Percentiles rank a stretch among this genome's conserved stretches.
Evolutionary conservation across 2,113 vertebrate genomes (phyloP).

Genomic region (Ancistrus triradiatus): DNA sequence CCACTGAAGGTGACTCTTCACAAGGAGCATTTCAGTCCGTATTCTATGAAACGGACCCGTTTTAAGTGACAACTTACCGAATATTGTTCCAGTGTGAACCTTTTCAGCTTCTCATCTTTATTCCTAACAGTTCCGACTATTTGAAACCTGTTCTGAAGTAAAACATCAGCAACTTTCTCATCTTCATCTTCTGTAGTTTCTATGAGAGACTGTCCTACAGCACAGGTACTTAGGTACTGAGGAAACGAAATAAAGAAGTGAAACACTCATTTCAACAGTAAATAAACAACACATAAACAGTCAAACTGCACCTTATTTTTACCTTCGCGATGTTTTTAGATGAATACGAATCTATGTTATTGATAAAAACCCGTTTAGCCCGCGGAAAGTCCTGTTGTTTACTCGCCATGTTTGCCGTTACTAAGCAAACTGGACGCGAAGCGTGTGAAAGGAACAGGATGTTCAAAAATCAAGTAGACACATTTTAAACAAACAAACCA

Average conservation of each 20-base stretch:
- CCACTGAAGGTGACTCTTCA: too few species aligned
- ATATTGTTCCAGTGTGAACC: conserved; percentile 71
- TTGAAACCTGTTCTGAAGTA: conserved; percentile 63
- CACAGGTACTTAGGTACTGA: conserved; percentile 77
- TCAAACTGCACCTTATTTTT: background rate
- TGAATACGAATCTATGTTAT: conserved; percentile 77
- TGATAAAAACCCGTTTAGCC: conserved; percentile 76
- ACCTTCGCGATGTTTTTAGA: conserved; percentile 81
- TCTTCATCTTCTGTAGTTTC: conserved; percentile 57
- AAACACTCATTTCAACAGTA: background rate
- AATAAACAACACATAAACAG: background rate
- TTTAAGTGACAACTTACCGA: conserved; percentile 60
- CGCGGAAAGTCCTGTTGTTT: conserved; percentile 17
- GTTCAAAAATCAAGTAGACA: too few species aligned
- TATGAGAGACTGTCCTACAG: conserved; percentile 59
- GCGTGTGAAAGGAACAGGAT: too few species aligned
- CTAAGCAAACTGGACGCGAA: conserved; percentile 25
- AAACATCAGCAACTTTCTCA: conserved; percentile 14
- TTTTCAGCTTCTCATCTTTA: conserved; percentile 7
- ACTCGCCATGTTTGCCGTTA: conserved; percentile 48
- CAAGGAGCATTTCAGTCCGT: too few species aligned
- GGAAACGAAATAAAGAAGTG: background rate
- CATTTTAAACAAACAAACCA: too few species aligned
- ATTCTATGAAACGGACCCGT: too few species aligned
- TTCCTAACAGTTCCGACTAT: conserved; percentile 76